Conservation (phyloP, 2,888 invertebrate species). For the Melieria picta region DNA sequence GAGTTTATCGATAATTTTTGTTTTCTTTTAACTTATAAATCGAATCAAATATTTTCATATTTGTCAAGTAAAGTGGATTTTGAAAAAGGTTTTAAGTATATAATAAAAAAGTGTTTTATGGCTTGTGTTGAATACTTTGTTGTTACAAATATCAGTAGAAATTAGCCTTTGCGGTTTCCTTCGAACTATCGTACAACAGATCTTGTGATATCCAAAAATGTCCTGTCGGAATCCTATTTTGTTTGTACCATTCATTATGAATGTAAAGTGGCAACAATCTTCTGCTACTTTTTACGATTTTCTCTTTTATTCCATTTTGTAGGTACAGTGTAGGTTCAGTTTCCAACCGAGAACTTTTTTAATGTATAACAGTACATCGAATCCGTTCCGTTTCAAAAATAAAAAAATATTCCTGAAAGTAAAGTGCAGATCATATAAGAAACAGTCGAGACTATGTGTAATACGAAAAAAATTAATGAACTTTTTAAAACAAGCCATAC, state of each 20-base stretch:
- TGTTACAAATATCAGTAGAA: conserved; percentile 1
- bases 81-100: neutral
- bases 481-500: too few relatives aligned
- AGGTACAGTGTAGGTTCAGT: neutral
- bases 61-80: neutral
- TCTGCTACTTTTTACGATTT: conserved; percentile 13
- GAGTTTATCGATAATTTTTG: too few relatives aligned
- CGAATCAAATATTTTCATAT: conserved; percentile 7
- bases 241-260: conserved; percentile 4
- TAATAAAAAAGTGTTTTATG: neutral
- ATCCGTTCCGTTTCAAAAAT: neutral
- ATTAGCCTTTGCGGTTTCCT: conserved; percentile 1
- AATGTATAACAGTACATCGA: neutral
- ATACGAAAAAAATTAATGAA: too few relatives aligned
- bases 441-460: too few relatives aligned
- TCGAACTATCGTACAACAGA: neutral
- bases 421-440: too few relatives aligned
- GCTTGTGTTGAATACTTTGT: neutral
- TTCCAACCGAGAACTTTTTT: neutral
- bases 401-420: too few relatives aligned
- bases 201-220: neutral
- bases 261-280: conserved; percentile 4
- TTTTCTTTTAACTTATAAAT: too few relatives aligned
- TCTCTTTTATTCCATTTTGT: conserved; percentile 8
- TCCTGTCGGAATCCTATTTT: conserved; percentile 12